Conservation (phyloP, 2,888 invertebrate species). For the Neoascia interrupta region DNA sequence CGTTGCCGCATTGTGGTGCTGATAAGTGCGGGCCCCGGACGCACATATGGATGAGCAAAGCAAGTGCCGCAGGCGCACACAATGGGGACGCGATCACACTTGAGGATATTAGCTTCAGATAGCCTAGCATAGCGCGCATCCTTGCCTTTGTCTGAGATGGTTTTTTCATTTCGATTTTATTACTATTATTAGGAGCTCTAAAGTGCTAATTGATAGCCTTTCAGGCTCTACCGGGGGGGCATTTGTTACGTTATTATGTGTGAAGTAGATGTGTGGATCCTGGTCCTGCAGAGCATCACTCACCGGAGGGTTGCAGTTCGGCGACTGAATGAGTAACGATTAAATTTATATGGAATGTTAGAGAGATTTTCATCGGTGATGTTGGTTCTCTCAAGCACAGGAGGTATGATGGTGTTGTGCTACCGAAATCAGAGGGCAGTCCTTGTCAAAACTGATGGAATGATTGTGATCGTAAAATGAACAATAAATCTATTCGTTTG, state of each 20-base stretch:
- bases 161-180: constrained; percentile 66
- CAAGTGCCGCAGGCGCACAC: constrained; percentile 39
- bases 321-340: constrained; percentile 33
- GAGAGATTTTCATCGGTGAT: constrained; percentile 50
- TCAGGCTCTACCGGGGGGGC: constrained; percentile 51
- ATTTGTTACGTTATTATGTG: constrained; percentile 64
- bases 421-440: not conserved
- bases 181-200: constrained; percentile 67
- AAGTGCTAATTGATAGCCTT: constrained; percentile 68
- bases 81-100: constrained; percentile 54
- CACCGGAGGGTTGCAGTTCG: constrained; percentile 14
- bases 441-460: not conserved
- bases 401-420: not conserved
- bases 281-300: constrained; percentile 45
- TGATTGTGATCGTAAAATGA: constrained; percentile 8
- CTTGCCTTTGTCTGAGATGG: constrained; percentile 43
- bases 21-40: constrained; percentile 44
- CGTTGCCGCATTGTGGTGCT: constrained; percentile 39
- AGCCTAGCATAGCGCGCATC: constrained; percentile 26
- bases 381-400: constrained; percentile 36
- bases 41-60: constrained; percentile 3
- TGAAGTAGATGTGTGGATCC: constrained; percentile 60
- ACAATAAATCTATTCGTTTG: constrained; percentile 10
- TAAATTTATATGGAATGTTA: constrained; percentile 39
- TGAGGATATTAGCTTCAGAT: constrained; percentile 46